These are phyloP conservation scores for Hoplostethus atlanticus DNA, from an alignment of 2,797 vertebrate species.

Conservation along the genomic window DNA sequence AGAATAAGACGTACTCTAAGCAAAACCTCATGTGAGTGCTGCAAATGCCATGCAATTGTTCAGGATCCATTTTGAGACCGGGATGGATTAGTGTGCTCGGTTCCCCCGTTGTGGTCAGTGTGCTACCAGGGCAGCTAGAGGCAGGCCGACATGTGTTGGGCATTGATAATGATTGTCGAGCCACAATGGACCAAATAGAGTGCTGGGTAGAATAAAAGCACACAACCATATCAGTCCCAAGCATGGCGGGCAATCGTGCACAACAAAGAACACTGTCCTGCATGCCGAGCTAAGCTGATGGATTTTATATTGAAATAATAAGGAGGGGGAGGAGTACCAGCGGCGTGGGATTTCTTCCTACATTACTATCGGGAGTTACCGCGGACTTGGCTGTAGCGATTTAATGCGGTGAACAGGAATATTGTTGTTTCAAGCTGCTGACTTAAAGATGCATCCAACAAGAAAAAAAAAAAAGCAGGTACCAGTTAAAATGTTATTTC, in stretches of 20 bases:
- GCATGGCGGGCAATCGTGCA: conserved; percentile 68
- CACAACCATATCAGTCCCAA: conserved; percentile 76
- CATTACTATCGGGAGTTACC: conserved; percentile 59
- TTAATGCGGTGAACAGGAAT: conserved; percentile 47
- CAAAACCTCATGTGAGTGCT: conserved; percentile 50
- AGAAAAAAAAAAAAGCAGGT: conserved; percentile 16
- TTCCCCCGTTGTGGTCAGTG: conserved; percentile 76
- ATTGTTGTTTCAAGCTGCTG: conserved; percentile 35
- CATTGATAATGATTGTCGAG: conserved; percentile 81
- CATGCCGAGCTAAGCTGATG: conserved; percentile 76
- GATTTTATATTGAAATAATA: conserved; percentile 79
- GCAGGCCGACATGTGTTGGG: conserved; percentile 77
- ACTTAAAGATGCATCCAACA: conserved; percentile 60
- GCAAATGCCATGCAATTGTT: conserved; percentile 78
- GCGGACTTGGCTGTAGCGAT: conserved; percentile 49
- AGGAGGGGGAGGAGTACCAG: conserved; percentile 68
- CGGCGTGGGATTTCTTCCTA: conserved; percentile 64
- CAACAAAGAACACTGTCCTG: conserved; percentile 76
- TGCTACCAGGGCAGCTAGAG: conserved; percentile 71
- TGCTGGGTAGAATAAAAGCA: conserved; percentile 68
- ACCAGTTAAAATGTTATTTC: conserved; percentile 63
- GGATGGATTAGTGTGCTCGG: conserved; percentile 67
- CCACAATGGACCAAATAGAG: conserved; percentile 66
- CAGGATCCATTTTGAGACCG: conserved; percentile 61
- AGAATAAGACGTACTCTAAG: conserved; percentile 58